Conservation (phyloP, 2,113 vertebrate species). For the Istiophorus platypterus region DNA sequence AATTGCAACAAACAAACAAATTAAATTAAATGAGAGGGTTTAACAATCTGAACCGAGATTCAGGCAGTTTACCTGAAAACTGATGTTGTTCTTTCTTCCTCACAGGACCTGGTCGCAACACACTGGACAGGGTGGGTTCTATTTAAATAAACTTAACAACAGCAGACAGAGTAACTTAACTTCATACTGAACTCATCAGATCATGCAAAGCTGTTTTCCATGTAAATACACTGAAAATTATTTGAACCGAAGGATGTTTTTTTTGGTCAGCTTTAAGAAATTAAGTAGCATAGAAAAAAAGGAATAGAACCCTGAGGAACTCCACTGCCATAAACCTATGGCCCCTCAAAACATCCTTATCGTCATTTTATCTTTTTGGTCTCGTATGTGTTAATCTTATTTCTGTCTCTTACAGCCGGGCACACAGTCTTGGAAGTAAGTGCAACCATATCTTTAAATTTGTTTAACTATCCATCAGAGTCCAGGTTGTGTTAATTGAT, state of each 20-base stretch:
- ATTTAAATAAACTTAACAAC: not conserved
- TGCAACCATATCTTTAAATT: not conserved
- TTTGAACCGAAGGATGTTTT: no score
- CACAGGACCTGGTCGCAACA: slow-evolving; percentile 43
- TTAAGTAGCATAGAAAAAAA: not conserved
- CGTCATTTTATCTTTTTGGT: not conserved
- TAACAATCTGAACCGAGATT: not conserved
- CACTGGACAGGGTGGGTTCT: slow-evolving; percentile 47
- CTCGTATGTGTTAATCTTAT: not conserved
- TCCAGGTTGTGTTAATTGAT: no score
- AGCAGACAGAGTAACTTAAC: no score
- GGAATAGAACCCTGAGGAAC: slow-evolving; percentile 6
- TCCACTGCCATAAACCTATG: not conserved
- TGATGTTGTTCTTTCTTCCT: not conserved
- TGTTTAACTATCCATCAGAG: no score
- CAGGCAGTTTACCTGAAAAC: not conserved
- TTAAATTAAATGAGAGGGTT: not conserved
- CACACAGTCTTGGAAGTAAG: slow-evolving; percentile 40
- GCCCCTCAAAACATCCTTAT: not conserved
- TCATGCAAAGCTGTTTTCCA: no score
- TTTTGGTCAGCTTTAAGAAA: no score
- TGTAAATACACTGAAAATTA: no score
- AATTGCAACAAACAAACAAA: not conserved
- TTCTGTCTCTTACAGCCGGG: slow-evolving; percentile 38
- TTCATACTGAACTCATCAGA: not conserved